Evolutionary conservation across 2,113 vertebrate species (phyloP).

Genomic region (Rostratula benghalensis): DNA sequence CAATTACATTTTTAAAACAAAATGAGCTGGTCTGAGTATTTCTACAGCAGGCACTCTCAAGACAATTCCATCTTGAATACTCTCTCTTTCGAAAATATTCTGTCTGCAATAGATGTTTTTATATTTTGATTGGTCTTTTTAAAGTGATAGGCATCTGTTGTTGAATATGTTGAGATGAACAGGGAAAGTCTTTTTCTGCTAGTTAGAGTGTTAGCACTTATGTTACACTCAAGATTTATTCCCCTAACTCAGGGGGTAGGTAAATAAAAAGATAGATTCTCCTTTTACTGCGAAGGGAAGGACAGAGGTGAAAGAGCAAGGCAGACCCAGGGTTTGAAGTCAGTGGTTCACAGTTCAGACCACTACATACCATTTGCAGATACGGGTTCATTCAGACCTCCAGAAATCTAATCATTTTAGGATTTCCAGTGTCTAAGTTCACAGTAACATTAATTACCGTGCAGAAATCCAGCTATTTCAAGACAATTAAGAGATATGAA

Average conservation of each 20-base stretch:
- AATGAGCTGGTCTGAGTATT: background rate
- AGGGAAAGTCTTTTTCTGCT: background rate
- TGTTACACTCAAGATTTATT: background rate
- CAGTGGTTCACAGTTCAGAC: background rate
- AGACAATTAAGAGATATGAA: conserved; percentile 59
- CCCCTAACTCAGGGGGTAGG: background rate
- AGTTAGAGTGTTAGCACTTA: background rate
- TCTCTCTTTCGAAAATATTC: background rate
- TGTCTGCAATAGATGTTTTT: background rate
- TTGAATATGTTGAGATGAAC: background rate
- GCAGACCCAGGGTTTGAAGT: background rate
- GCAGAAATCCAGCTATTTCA: conserved; percentile 9
- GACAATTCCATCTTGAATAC: background rate
- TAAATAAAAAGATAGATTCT: background rate
- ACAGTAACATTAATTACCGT: background rate
- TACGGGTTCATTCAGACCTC: background rate
- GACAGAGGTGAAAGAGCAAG: background rate
- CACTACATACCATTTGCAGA: background rate
- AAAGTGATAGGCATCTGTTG: background rate
- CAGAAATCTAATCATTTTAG: background rate
- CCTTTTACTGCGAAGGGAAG: background rate
- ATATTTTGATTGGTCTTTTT: background rate
- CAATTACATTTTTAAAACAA: background rate
- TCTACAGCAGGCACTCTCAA: background rate
- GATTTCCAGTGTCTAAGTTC: background rate